Conservation (phyloP, 2,113 vertebrate species). For the Cygnus buccinator region DNA sequence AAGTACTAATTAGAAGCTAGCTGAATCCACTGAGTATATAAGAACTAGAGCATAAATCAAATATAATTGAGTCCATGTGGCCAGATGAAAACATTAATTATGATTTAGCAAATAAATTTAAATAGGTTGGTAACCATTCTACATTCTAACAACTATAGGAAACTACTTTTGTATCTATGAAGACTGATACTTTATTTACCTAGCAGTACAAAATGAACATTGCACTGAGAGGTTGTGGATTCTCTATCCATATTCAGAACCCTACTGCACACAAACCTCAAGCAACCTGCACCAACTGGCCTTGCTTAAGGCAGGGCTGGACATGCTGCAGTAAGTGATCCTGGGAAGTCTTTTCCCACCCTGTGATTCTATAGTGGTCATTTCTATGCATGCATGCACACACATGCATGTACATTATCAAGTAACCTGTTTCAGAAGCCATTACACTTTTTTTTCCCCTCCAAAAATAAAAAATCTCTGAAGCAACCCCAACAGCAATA, state of each 20-base stretch:
- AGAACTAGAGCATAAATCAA: not conserved
- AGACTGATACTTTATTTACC: not conserved
- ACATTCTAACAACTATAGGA: not conserved
- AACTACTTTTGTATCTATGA: not conserved
- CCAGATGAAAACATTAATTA: not conserved
- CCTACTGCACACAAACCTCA: rapidly evolving
- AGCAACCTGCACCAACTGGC: not conserved
- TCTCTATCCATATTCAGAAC: not conserved
- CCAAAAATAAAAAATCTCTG: not conserved
- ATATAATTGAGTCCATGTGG: not conserved
- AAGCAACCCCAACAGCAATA: not conserved
- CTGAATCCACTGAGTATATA: not conserved
- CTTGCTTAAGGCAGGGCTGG: not conserved
- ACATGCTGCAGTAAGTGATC: not conserved
- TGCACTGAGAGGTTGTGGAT: not conserved
- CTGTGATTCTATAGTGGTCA: not conserved
- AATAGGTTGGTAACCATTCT: not conserved
- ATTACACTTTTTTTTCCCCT: not conserved
- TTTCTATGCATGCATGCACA: not conserved
- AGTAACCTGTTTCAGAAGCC: not conserved
- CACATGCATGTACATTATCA: not conserved
- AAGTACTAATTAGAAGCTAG: not conserved
- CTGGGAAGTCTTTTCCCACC: not conserved
- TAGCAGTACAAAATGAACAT: not conserved
- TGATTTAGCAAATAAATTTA: not conserved